A percentile compares a stretch with the other conserved stretches of the same genome.
Evolutionary conservation across 2,888 invertebrate genomes (phyloP).

Genomic region (Epinotia ramella): DNA sequence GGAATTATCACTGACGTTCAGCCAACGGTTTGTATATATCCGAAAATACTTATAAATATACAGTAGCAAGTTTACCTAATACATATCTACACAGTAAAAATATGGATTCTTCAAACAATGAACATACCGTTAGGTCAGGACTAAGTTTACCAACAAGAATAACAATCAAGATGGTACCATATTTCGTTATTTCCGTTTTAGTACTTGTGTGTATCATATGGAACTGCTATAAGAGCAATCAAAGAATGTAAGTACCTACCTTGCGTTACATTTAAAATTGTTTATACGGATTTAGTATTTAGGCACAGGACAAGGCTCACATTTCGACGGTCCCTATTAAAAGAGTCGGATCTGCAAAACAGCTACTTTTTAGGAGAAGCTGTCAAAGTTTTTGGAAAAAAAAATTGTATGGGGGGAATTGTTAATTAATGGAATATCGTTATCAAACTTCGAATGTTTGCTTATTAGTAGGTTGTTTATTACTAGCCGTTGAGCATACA

Average conservation of each 20-base stretch:
- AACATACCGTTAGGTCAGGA: neutral
- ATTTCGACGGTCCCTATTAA: too few relatives aligned
- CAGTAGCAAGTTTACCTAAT: neutral
- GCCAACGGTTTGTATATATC: neutral
- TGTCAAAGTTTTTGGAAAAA: too few relatives aligned
- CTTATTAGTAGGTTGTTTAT: too few relatives aligned
- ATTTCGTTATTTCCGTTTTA: neutral
- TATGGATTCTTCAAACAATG: neutral
- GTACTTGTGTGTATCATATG: neutral
- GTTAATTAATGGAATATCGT: too few relatives aligned
- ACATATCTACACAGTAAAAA: neutral
- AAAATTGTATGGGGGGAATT: too few relatives aligned
- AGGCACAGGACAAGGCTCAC: too few relatives aligned
- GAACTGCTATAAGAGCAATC: slow-evolving; percentile 16
- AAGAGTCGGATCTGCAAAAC: too few relatives aligned
- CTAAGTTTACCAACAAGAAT: neutral
- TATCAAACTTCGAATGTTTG: too few relatives aligned
- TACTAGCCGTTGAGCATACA: too few relatives aligned
- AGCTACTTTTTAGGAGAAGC: too few relatives aligned
- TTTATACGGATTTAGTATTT: neutral
- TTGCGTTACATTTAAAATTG: neutral
- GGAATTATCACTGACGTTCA: neutral
- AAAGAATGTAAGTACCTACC: slow-evolving; percentile 2
- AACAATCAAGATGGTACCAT: neutral
- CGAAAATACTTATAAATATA: neutral